phyloP scores from a whole-genome alignment of 1,140 invertebrate species.

The Caenorhabditis brenneri region DNA sequence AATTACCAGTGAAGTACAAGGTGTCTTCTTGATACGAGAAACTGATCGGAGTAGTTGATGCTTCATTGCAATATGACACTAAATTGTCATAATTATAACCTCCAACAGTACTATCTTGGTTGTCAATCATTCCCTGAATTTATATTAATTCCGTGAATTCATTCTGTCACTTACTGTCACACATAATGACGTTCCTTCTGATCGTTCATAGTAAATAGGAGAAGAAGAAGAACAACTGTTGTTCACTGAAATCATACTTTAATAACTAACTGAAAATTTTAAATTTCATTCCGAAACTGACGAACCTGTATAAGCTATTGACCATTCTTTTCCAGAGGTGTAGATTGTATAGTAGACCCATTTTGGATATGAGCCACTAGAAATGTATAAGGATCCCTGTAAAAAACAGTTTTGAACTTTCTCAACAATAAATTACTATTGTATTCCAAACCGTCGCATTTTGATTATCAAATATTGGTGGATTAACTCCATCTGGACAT shows the following conservation, averaged over 20 bases:
- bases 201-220: background rate
- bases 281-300: background rate
- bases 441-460: background rate
- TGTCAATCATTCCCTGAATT: background rate
- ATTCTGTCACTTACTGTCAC: too few relatives aligned
- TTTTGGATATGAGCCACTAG: background rate
- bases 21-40: background rate
- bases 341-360: background rate
- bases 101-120: background rate
- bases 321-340: background rate
- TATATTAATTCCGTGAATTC: background rate
- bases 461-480: background rate
- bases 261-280: background rate
- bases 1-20: background rate
- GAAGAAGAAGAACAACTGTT: background rate
- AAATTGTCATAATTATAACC: background rate
- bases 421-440: background rate
- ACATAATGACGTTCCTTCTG: background rate
- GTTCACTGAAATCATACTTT: background rate
- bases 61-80: background rate
- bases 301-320: background rate
- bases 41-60: background rate
- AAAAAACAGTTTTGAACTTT: background rate
- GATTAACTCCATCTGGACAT: background rate
- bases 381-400: background rate